Evolutionary conservation across 2,797 vertebrate genomes (phyloP).

Genomic region (Notolabrus celidotus): DNA sequence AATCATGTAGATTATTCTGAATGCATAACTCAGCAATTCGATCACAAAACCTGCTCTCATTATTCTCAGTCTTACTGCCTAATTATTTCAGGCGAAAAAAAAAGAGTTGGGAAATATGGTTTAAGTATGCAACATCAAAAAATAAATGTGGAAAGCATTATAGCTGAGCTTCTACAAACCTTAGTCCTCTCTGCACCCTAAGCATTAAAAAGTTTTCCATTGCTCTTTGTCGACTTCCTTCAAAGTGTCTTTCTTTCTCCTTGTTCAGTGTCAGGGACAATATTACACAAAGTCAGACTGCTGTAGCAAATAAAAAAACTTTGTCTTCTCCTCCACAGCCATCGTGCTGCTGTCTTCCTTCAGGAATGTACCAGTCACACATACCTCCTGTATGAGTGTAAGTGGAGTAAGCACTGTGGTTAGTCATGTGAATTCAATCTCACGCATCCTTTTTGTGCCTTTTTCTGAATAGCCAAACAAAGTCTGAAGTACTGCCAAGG

Average conservation of each 20-base stretch:
- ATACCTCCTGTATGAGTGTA: neutral
- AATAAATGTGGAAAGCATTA: neutral
- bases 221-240: neutral
- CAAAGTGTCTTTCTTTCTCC: constrained; percentile 8
- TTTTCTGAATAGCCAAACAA: neutral
- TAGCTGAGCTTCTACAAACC: neutral
- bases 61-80: constrained; percentile 35
- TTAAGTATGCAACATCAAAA: constrained; percentile 5
- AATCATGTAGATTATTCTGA: constrained; percentile 37
- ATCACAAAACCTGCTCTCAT: constrained; percentile 42
- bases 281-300: constrained; percentile 5
- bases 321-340: neutral
- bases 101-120: constrained; percentile 12
- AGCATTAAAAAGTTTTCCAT: neutral
- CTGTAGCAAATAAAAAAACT: constrained; percentile 9
- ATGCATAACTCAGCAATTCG: constrained; percentile 20
- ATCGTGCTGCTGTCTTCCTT: neutral
- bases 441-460: neutral
- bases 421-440: neutral
- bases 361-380: neutral
- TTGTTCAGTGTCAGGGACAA: constrained; percentile 3
- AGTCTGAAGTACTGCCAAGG: neutral
- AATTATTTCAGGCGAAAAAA: constrained; percentile 51
- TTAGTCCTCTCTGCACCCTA: neutral
- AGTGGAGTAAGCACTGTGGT: neutral